Percentiles rank a stretch among this genome's conserved stretches.
phyloP scores from a whole-genome alignment of 2,113 vertebrate genomes.

The Myodes glareolus region DNA sequence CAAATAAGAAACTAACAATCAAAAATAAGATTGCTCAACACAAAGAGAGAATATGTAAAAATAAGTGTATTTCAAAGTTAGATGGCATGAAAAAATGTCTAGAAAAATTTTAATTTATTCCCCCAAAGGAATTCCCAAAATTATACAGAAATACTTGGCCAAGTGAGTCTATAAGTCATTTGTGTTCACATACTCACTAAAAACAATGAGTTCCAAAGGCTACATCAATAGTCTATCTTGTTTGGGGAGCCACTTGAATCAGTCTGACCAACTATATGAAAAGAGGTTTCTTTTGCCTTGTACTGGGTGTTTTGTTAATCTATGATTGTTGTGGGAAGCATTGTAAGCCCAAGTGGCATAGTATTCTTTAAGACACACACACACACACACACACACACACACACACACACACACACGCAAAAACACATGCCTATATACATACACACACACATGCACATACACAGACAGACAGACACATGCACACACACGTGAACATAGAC shows the following conservation, averaged over 20 bases:
- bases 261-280: not conserved
- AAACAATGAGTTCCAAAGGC: not conserved
- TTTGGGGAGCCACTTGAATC: not conserved
- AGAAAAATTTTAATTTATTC: slow-evolving; percentile 15
- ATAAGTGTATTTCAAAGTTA: not conserved
- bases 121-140: not conserved
- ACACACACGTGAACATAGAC: not conserved
- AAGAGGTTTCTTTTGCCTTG: not conserved
- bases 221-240: not conserved
- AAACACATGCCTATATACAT: not conserved
- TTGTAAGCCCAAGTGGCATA: not conserved
- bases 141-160: not conserved
- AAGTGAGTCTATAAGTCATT: not conserved
- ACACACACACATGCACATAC: not conserved
- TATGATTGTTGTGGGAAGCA: not conserved
- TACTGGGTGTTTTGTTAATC: not conserved
- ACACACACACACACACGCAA: not conserved
- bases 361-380: not conserved
- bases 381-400: not conserved
- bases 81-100: not conserved
- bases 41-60: not conserved
- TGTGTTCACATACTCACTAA: not conserved
- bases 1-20: slow-evolving; percentile 7
- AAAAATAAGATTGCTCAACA: not conserved
- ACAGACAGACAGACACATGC: not conserved